Conservation (phyloP, 1,140 invertebrate species). For the Caenorhabditis briggsae region DNA sequence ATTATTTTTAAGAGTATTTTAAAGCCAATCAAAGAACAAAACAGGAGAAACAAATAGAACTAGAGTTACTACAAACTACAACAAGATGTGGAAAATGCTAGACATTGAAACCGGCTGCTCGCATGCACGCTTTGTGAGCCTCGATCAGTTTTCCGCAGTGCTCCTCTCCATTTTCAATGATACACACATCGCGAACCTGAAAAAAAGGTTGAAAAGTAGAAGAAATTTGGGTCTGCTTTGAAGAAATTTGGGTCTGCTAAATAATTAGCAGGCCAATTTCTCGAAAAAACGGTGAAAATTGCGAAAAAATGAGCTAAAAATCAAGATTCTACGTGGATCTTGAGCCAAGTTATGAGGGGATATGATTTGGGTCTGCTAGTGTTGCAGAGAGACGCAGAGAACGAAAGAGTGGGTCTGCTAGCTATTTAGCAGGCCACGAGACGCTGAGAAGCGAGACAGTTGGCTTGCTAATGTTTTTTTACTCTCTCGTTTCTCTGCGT, state of each 20-base stretch:
- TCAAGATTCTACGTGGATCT: too few relatives aligned
- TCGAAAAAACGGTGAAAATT: too few relatives aligned
- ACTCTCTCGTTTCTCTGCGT: too few relatives aligned
- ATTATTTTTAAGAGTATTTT: too few relatives aligned
- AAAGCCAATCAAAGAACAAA: neutral
- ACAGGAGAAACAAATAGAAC: slow-evolving; percentile 32
- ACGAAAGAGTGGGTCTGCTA: too few relatives aligned
- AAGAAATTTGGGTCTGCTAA: neutral
- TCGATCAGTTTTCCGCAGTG: slow-evolving; percentile 91
- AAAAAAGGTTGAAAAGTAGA: slow-evolving; percentile 36
- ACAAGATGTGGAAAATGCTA: slow-evolving; percentile 79
- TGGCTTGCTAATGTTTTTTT: too few relatives aligned
- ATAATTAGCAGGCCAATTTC: neutral
- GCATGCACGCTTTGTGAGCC: slow-evolving; percentile 96
- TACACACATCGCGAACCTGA: slow-evolving; percentile 80
- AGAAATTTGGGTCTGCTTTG: neutral
- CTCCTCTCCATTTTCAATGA: slow-evolving; percentile 92
- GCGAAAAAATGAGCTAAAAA: too few relatives aligned
- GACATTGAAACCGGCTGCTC: slow-evolving; percentile 93
- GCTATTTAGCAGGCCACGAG: too few relatives aligned
- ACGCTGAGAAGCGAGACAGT: too few relatives aligned
- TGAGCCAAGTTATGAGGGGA: too few relatives aligned
- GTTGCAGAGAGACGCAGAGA: too few relatives aligned
- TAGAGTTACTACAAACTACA: slow-evolving; percentile 31
- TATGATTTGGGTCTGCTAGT: too few relatives aligned